A percentile compares a stretch with the other conserved stretches of the same genome.
phyloP scores from a whole-genome alignment of 2,113 vertebrate genomes.

The Nettapus auritus region DNA sequence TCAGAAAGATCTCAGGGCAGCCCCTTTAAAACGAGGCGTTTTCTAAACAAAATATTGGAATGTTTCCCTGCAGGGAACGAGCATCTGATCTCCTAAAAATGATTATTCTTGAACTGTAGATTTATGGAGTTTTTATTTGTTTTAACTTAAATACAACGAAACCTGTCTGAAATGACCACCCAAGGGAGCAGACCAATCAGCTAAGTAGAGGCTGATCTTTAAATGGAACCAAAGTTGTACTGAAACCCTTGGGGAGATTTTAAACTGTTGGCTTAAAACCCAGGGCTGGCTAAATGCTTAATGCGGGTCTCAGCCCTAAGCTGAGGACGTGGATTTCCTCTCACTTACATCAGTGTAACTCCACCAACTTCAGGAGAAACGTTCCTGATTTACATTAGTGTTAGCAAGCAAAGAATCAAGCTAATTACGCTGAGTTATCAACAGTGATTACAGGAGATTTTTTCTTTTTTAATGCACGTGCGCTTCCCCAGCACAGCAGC shows the following conservation, averaged over 20 bases:
- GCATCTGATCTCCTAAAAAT: conserved; percentile 36
- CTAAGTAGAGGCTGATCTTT: not conserved
- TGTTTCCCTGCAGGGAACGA: conserved; percentile 42
- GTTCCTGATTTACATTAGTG: not conserved
- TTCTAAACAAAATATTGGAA: conserved; percentile 65
- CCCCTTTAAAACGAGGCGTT: conserved; percentile 58
- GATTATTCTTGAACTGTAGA: not conserved
- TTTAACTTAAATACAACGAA: conserved; percentile 37
- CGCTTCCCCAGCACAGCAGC: not conserved
- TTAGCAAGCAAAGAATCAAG: conserved; percentile 23
- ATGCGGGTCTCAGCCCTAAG: not conserved
- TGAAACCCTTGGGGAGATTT: not conserved
- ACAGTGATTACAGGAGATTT: not conserved
- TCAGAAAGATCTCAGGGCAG: conserved; percentile 55
- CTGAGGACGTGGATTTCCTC: not conserved
- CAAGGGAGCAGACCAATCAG: conserved; percentile 28
- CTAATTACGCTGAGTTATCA: conserved; percentile 19
- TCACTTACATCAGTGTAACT: not conserved
- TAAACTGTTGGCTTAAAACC: not conserved
- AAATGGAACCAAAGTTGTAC: not conserved
- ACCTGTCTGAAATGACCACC: conserved; percentile 63
- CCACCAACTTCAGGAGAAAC: not conserved
- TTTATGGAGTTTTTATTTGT: conserved; percentile 51
- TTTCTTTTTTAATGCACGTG: not conserved
- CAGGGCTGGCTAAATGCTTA: not conserved